Evolutionary conservation across 2,113 vertebrate genomes (phyloP).

Genomic region (Propithecus coquereli): DNA sequence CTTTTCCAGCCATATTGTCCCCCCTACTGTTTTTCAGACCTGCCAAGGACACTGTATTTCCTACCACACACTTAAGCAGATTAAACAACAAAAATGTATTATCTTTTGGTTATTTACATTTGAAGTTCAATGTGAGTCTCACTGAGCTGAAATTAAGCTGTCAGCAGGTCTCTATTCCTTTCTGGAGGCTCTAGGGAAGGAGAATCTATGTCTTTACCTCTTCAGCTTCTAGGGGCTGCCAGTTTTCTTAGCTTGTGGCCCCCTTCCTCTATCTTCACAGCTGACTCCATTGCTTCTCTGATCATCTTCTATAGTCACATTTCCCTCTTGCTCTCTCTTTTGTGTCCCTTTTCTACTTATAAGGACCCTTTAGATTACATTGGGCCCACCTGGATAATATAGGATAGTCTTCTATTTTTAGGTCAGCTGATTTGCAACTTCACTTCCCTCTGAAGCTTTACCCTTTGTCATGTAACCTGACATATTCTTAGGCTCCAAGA

Average conservation of each 20-base stretch:
- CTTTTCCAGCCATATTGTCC: too few species aligned
- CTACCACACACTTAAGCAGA: not conserved
- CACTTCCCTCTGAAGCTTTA: not conserved
- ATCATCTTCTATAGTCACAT: not conserved
- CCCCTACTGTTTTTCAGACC: not conserved
- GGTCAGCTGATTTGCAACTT: not conserved
- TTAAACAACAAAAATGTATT: not conserved
- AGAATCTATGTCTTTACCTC: not conserved
- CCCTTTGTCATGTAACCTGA: not conserved
- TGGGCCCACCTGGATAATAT: not conserved
- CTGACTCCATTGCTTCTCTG: not conserved
- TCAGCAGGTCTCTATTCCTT: not conserved
- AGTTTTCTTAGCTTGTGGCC: not conserved
- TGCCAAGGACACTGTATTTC: not conserved
- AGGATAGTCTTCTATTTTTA: not conserved
- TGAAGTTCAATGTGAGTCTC: not conserved
- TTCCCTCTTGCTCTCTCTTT: not conserved
- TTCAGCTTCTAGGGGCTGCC: not conserved
- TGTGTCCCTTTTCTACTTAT: not conserved
- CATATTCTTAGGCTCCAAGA: not conserved
- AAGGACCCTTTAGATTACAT: not conserved
- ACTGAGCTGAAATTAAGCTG: not conserved
- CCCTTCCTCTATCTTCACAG: not conserved
- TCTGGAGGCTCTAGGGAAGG: not conserved
- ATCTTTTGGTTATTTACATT: not conserved